These are phyloP conservation scores for Mantis religiosa DNA, from an alignment of 2,888 invertebrate genomes.

Conservation along the genomic window DNA sequence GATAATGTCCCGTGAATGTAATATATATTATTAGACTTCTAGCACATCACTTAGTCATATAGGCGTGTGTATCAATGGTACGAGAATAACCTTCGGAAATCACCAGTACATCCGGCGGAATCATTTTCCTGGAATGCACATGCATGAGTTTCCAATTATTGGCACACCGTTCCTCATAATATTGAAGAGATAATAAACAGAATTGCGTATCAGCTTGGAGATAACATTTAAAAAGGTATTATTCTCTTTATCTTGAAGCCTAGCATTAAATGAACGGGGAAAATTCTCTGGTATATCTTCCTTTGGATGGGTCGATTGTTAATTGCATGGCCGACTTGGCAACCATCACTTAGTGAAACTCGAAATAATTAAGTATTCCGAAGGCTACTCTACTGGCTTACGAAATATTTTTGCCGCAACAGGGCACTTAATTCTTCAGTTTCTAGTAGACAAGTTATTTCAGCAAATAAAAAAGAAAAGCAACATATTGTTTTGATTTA, in stretches of 20 bases:
- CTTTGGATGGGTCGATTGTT: not conserved
- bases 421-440: not conserved
- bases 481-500: not conserved
- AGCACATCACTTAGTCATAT: too few relatives aligned
- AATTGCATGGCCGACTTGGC: not conserved
- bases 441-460: not conserved
- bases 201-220: not conserved
- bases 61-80: too few relatives aligned
- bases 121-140: not conserved
- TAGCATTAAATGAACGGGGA: not conserved
- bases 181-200: not conserved
- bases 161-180: not conserved
- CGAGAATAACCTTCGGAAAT: too few relatives aligned
- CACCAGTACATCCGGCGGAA: not conserved
- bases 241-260: not conserved
- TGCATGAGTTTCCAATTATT: not conserved
- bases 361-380: not conserved
- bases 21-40: too few relatives aligned
- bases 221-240: not conserved
- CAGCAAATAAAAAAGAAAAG: not conserved
- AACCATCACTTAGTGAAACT: not conserved
- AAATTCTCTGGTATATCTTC: not conserved
- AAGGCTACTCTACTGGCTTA: not conserved
- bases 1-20: too few relatives aligned
- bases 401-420: not conserved